Percentiles rank a stretch among this genome's conserved stretches.
These are phyloP conservation scores for Oncopodura yosiiana DNA, from an alignment of 1,140 invertebrate species.

Conservation along the genomic window DNA sequence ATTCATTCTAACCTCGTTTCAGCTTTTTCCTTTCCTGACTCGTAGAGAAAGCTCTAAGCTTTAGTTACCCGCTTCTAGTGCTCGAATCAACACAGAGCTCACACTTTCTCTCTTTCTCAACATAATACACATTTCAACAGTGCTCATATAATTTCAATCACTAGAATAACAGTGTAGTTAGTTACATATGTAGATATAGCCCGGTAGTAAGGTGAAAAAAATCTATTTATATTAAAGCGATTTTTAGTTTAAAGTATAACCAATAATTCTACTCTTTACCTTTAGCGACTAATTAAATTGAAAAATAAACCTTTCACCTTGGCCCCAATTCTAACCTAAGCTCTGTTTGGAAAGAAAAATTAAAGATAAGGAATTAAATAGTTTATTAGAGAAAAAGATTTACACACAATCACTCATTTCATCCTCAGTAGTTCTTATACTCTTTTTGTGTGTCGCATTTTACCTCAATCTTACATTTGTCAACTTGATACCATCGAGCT, in stretches of 20 bases:
- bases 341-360: no score
- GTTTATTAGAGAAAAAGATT: no score
- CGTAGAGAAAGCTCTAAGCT: neutral
- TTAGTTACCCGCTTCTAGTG: neutral
- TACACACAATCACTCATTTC: no score
- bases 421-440: no score
- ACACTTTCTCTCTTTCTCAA: neutral
- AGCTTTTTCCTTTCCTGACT: no score
- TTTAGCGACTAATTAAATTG: neutral
- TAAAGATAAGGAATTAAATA: no score
- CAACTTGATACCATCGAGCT: no score
- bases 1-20: no score
- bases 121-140: neutral
- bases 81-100: constrained; percentile 10
- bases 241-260: neutral
- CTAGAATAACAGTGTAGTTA: neutral
- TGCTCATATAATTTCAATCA: neutral
- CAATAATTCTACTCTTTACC: neutral
- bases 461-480: no score
- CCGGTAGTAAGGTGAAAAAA: neutral
- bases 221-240: neutral
- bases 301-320: neutral
- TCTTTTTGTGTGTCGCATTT: no score
- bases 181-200: neutral
- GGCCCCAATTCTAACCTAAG: no score